A percentile compares a stretch with the other conserved stretches of the same genome.
phyloP scores from a whole-genome alignment of 2,888 invertebrate species.

The Torymus tubicola region DNA sequence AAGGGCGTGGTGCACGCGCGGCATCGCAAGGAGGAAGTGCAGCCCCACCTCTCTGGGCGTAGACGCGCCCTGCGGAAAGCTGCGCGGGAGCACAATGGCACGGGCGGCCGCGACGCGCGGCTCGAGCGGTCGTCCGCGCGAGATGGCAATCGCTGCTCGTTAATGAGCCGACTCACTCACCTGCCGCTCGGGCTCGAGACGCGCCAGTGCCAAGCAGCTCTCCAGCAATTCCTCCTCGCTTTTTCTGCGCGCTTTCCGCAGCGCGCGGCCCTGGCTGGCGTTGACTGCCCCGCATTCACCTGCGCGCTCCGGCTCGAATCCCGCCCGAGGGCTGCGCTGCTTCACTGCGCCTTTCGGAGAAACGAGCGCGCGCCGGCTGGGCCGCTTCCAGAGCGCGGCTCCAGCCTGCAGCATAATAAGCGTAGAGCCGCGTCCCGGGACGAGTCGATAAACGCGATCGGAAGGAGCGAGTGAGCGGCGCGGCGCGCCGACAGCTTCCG shows the following conservation, averaged over 20 bases:
- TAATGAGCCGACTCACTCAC: slow-evolving; percentile 66
- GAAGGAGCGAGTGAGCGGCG: slow-evolving; percentile 2
- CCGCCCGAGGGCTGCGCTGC: too few species aligned
- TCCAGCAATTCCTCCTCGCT: slow-evolving; percentile 12
- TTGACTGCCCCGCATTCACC: too few species aligned
- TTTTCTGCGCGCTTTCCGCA: too few species aligned
- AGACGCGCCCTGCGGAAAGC: slow-evolving; percentile 61
- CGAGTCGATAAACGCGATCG: neutral
- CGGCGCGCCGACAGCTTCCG: slow-evolving; percentile 42
- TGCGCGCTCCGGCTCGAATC: too few species aligned
- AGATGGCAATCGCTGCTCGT: slow-evolving; percentile 61
- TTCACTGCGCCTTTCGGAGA: too few species aligned
- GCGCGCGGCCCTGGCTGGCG: too few species aligned
- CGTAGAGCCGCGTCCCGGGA: neutral
- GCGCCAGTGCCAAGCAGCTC: slow-evolving; percentile 14
- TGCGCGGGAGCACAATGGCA: slow-evolving; percentile 62
- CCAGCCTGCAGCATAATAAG: too few species aligned
- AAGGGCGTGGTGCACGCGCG: slow-evolving; percentile 68
- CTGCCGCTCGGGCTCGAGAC: slow-evolving; percentile 42
- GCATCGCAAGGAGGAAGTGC: slow-evolving; percentile 37
- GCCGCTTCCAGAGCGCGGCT: too few species aligned
- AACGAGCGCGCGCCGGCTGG: too few species aligned
- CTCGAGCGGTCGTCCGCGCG: slow-evolving; percentile 3
- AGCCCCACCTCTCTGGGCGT: slow-evolving; percentile 69
- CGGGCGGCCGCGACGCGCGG: slow-evolving; percentile 23